Evolutionary conservation across 2,113 vertebrate genomes (phyloP).

Genomic region (Erythrolamprus reginae): DNA sequence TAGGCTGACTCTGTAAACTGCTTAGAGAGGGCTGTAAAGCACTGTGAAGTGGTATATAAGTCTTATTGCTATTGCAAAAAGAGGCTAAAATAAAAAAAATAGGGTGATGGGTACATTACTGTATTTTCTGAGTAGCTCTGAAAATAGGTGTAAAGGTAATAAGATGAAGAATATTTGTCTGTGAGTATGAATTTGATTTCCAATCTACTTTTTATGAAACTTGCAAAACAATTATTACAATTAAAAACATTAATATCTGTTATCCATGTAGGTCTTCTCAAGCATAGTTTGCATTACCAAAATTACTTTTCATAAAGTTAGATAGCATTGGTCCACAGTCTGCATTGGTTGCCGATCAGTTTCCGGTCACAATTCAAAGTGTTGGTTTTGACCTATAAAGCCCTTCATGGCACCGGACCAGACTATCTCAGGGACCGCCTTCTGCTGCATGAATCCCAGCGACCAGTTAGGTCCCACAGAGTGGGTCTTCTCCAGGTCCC

Average conservation of each 20-base stretch:
- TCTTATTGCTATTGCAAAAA: not conserved
- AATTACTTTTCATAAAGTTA: not conserved
- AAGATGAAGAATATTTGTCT: not conserved
- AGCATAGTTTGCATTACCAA: not conserved
- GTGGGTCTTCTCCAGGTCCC: too few relatives aligned
- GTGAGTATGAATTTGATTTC: not conserved
- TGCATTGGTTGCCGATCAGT: too few relatives aligned
- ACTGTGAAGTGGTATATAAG: too few relatives aligned
- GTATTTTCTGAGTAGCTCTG: not conserved
- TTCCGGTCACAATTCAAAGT: too few relatives aligned
- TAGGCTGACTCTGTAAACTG: too few relatives aligned
- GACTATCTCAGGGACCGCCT: too few relatives aligned
- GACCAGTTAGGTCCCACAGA: too few relatives aligned
- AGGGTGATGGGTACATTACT: not conserved
- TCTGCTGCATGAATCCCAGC: too few relatives aligned
- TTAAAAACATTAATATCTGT: not conserved
- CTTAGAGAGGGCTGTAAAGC: too few relatives aligned
- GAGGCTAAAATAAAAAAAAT: not conserved
- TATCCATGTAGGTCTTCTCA: not conserved
- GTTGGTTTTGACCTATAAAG: too few relatives aligned
- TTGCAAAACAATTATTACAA: not conserved
- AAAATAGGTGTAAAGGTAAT: not conserved
- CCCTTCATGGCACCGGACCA: too few relatives aligned
- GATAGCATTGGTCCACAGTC: too few relatives aligned
- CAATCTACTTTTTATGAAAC: not conserved